Evolutionary conservation across 2,113 vertebrate genomes (phyloP).

Genomic region (Lasiurus cinereus): DNA sequence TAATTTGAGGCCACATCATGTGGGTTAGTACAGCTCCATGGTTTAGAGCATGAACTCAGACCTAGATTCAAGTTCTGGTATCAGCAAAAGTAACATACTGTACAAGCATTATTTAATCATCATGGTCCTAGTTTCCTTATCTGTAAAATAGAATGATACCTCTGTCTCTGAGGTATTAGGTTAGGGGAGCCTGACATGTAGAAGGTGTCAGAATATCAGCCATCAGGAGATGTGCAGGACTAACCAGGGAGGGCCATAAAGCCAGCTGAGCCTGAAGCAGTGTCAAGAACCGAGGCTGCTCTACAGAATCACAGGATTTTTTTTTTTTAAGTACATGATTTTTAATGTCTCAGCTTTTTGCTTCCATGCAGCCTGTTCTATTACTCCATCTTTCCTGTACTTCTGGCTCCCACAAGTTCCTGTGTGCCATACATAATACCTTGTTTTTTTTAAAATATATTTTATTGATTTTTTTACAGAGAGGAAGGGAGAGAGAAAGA

Average conservation of each 20-base stretch:
- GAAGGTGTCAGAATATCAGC: background rate
- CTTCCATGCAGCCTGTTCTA: background rate
- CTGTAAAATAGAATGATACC: background rate
- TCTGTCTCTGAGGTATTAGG: background rate
- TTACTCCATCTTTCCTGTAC: background rate
- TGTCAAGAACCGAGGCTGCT: background rate
- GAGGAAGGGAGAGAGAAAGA: no score
- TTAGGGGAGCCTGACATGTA: background rate
- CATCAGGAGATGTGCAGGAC: background rate
- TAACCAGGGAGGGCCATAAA: no score
- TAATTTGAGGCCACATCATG: fast-evolving
- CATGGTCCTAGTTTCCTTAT: conserved; percentile 8
- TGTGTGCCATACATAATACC: background rate
- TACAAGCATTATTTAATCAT: background rate
- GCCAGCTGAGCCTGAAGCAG: background rate
- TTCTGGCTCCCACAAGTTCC: background rate
- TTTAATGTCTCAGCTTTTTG: background rate
- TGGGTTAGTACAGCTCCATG: background rate
- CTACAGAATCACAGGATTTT: background rate
- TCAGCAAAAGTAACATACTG: background rate
- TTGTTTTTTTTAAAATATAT: background rate
- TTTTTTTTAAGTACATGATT: no score
- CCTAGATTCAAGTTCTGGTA: background rate
- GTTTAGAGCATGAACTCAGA: background rate
- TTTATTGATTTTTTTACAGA: no score